Percentiles rank a stretch among this genome's conserved stretches.
Conservation (phyloP, 2,888 invertebrate genomes). For the Metallyticus violacea region DNA sequence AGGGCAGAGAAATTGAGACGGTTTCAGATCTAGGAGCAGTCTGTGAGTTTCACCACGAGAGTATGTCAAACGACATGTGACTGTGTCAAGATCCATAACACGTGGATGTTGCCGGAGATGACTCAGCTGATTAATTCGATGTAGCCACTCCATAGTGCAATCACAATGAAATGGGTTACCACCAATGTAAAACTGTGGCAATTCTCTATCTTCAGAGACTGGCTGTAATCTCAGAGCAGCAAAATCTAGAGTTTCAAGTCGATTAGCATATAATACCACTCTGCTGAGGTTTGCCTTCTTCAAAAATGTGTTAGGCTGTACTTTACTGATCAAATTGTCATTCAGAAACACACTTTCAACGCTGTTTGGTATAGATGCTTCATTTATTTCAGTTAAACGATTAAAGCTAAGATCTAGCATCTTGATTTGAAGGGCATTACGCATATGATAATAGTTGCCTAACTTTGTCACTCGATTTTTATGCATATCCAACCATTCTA, state of each 20-base stretch:
- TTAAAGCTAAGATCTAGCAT: conserved; percentile 77
- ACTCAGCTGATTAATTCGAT: conserved; percentile 72
- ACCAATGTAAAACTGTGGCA: conserved; percentile 76
- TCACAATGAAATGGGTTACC: conserved; percentile 82
- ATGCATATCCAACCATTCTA: conserved; percentile 80
- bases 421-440: conserved; percentile 63
- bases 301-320: conserved; percentile 66
- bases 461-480: conserved; percentile 73
- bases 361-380: conserved; percentile 68
- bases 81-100: conserved; percentile 75
- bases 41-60: conserved; percentile 36
- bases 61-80: conserved; percentile 74
- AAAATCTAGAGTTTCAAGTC: conserved; percentile 68
- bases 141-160: conserved; percentile 85
- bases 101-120: conserved; percentile 67
- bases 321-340: conserved; percentile 68
- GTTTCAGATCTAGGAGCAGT: conserved; percentile 64
- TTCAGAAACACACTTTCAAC: conserved; percentile 70
- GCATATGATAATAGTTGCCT: conserved; percentile 68
- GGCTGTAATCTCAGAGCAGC: conserved; percentile 66
- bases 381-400: conserved; percentile 63
- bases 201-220: conserved; percentile 62
- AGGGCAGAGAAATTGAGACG: conserved; percentile 76
- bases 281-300: conserved; percentile 69
- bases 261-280: conserved; percentile 73